Percentiles rank a stretch among this genome's conserved stretches.
Evolutionary conservation across 1,140 invertebrate genomes (phyloP).

Genomic region (Drosophila subpulchrella): DNA sequence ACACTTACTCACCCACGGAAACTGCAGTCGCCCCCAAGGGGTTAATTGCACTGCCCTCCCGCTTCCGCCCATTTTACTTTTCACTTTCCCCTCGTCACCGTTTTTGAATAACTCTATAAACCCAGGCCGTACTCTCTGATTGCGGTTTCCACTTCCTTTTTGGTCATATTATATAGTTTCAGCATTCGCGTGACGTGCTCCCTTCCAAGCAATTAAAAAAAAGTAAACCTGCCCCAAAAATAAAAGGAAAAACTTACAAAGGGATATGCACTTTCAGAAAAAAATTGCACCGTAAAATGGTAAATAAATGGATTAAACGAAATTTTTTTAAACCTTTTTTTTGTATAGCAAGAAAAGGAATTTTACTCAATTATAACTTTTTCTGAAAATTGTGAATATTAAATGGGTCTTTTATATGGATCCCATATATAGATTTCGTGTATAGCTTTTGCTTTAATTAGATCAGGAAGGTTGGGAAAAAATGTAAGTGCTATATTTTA

Average conservation of each 20-base stretch:
- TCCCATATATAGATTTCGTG: too few species aligned
- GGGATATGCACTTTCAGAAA: slow-evolving; percentile 13
- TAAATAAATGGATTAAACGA: neutral
- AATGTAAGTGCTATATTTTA: too few species aligned
- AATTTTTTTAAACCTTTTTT: neutral
- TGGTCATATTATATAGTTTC: slow-evolving; percentile 37
- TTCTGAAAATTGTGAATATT: too few species aligned
- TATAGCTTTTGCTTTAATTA: too few species aligned
- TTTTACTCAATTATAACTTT: too few species aligned
- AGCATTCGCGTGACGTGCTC: slow-evolving; percentile 87
- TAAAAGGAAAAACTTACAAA: slow-evolving; percentile 84
- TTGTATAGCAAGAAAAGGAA: too few species aligned
- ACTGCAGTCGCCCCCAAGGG: slow-evolving; percentile 36
- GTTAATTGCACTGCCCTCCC: slow-evolving; percentile 45
- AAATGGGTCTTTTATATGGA: too few species aligned
- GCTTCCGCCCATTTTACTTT: neutral
- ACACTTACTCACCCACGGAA: slow-evolving; percentile 12
- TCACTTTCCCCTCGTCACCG: neutral
- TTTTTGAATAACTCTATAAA: slow-evolving; percentile 40
- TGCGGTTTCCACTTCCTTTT: slow-evolving; percentile 37
- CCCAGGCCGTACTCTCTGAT: slow-evolving; percentile 20
- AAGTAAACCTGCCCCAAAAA: slow-evolving; percentile 84
- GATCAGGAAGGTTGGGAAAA: too few species aligned
- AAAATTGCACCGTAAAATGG: neutral
- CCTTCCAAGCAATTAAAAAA: slow-evolving; percentile 86